Percentiles rank a stretch among this genome's conserved stretches.
These are phyloP conservation scores for Resseliella maxima DNA, from an alignment of 2,888 invertebrate species.

Conservation along the genomic window DNA sequence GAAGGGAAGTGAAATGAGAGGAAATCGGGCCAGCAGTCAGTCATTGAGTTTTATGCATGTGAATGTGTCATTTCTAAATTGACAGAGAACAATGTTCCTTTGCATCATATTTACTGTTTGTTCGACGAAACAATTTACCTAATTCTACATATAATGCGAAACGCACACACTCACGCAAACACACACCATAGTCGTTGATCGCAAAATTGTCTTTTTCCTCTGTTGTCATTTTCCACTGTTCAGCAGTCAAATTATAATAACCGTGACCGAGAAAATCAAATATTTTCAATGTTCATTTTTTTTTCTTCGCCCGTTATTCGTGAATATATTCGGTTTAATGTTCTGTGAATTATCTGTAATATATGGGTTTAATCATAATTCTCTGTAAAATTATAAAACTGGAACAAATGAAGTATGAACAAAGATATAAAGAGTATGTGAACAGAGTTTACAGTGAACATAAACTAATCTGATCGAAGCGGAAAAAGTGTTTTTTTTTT, in stretches of 20 bases:
- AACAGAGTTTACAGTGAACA: too few species aligned
- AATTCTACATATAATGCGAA: background rate
- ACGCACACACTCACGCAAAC: background rate
- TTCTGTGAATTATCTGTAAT: background rate
- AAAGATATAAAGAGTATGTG: too few species aligned
- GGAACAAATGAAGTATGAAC: background rate
- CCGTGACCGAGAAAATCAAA: slow-evolving; percentile 9
- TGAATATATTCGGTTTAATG: background rate
- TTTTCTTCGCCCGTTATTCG: background rate
- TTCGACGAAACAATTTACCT: background rate
- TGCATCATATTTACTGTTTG: background rate
- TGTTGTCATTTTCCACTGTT: background rate
- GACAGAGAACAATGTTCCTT: slow-evolving; percentile 42
- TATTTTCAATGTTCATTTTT: background rate
- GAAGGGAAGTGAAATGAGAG: background rate
- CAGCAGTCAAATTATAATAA: background rate
- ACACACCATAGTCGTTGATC: background rate
- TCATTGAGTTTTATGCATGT: background rate
- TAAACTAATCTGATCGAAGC: too few species aligned
- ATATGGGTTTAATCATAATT: background rate
- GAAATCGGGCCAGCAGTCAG: background rate
- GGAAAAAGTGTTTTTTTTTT: too few species aligned
- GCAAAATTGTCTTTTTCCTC: background rate
- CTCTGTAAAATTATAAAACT: background rate
- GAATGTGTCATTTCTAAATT: background rate